These are phyloP conservation scores for Plutomurus gul DNA, from an alignment of 1,140 invertebrate genomes.

Conservation along the genomic window DNA sequence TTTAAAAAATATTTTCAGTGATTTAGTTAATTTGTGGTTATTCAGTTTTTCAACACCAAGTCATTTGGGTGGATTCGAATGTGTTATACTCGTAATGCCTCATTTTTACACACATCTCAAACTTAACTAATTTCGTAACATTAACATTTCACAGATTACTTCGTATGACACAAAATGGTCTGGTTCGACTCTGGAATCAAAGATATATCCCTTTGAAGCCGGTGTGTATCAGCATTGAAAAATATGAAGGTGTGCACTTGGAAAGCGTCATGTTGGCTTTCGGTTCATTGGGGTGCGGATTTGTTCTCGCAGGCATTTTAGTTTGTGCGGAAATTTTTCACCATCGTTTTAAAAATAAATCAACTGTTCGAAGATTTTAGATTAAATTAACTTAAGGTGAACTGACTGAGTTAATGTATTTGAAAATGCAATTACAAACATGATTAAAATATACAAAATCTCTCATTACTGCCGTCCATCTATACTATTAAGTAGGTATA, in stretches of 20 bases:
- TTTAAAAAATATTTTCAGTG: no score
- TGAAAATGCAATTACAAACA: no score
- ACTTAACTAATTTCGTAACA: no score
- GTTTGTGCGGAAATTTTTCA: neutral
- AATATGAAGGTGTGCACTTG: neutral
- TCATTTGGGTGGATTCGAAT: no score
- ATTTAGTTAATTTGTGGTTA: neutral
- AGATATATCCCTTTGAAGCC: slow-evolving; percentile 4
- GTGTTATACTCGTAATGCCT: no score
- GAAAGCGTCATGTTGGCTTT: neutral
- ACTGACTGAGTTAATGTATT: no score
- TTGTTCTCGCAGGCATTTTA: neutral
- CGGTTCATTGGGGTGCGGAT: neutral
- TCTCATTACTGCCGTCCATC: no score
- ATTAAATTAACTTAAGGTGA: no score
- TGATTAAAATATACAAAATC: no score
- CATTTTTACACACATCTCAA: no score
- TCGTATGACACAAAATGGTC: slow-evolving; percentile 6
- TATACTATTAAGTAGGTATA: no score
- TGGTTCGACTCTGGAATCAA: slow-evolving; percentile 17
- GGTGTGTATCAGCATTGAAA: neutral
- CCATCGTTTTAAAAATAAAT: neutral
- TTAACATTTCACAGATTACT: slow-evolving; percentile 37
- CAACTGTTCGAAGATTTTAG: neutral
- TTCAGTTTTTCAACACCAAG: no score